Base-by-base conservation (phyloP, 37 sponge, comb jelly and placozoan species). In the Cladorhizidae sp. region DNA sequence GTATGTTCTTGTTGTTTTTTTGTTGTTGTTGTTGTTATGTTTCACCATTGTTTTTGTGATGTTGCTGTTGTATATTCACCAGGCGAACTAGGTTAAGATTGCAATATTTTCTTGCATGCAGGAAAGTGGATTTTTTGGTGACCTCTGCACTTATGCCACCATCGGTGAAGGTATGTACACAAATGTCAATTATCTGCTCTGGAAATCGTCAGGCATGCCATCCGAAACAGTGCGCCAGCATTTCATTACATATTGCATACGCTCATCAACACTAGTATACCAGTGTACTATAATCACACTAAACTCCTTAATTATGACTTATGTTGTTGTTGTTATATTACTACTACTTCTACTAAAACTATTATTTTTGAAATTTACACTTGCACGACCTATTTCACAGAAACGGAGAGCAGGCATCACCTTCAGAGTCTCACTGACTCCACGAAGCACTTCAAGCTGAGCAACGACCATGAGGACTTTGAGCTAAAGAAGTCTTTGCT, bases 401-500 rank as follows among this genome's bases (percentile, higher is more conserved):
- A 75, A 57, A 57, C 58, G 29, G 59, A 59, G 29, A 57, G 75
- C 33, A 42, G 59, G 36, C 59, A 36, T 68, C 69, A 68, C 28
- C 69, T 68, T 7, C 69, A 49, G 52, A 37, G 52, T 5, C 22
- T 42, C 11, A 22, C 31, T 49, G 26, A 49, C 22, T 42, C 52
- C 9, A 12, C 45, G 28, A 68, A 45, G 52, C 73, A 45, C 54
- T 63, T 88, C 74, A 79, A 59, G 64, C 81, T 85, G 31, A 80
- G 80, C 12, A 43, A 76, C 29, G 84, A 89, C 14, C 67, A 88
- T 38, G 99, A 98, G 67, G 99, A 98, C 79, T 98, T 94, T 90
- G 99, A 98, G 74, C 79, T 98, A 72, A 96, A 90, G 92, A 98
- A 94, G 80, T 43, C 86, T 0, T 79, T 94, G 22, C 67, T 96